Evolutionary conservation across 2,888 invertebrate species (phyloP).

Genomic region (Leptinotarsa haldemani): DNA sequence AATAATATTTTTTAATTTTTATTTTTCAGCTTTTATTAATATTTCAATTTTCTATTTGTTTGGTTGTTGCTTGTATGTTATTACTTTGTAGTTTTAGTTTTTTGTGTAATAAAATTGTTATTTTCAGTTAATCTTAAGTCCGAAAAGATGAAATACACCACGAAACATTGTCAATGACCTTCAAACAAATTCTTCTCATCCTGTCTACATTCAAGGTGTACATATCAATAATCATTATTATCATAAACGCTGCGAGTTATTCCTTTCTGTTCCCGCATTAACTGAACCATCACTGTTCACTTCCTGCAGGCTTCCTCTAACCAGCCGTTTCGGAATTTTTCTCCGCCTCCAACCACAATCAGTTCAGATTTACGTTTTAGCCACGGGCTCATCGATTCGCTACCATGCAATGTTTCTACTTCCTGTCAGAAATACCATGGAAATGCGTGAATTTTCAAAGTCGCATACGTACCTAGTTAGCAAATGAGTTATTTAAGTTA

Average conservation of each 20-base stretch:
- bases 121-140: no score
- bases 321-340: conserved; percentile 6
- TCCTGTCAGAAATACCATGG: conserved; percentile 5
- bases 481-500: no score
- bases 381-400: conserved; percentile 11
- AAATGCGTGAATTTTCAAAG: neutral
- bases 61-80: no score
- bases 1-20: no score
- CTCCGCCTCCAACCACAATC: conserved; percentile 1
- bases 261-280: neutral
- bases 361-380: neutral
- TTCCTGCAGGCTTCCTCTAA: neutral
- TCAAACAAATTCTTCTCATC: no score
- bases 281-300: neutral
- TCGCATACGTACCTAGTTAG: neutral
- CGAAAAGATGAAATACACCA: no score
- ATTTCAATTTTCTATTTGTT: no score
- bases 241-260: neutral
- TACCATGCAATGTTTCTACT: conserved; percentile 3
- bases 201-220: neutral
- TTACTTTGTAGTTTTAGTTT: no score
- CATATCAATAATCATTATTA: neutral
- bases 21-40: no score
- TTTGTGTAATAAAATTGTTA: no score
- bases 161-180: no score